Percentiles rank a stretch among this genome's conserved stretches.
phyloP scores from a whole-genome alignment of 1,140 invertebrate genomes.

The Drosophila seguyi region DNA sequence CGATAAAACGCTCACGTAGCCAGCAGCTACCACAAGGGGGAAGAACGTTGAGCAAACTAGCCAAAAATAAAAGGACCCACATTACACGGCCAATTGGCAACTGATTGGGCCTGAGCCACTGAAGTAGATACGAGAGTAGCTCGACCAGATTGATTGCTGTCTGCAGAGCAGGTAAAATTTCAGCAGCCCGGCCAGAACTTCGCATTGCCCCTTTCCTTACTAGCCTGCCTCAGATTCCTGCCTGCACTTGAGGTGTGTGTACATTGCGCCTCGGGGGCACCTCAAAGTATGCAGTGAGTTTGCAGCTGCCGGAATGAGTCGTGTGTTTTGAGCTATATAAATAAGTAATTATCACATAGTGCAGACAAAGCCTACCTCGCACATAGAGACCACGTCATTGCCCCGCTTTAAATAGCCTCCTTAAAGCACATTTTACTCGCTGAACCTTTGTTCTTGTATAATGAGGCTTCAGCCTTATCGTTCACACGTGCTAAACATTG shows the following conservation, averaged over 20 bases:
- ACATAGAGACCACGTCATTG: slow-evolving; percentile 3
- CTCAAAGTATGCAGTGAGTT: slow-evolving; percentile 44
- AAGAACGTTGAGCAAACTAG: slow-evolving; percentile 33
- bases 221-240: slow-evolving; percentile 17
- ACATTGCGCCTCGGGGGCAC: slow-evolving; percentile 19
- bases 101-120: slow-evolving; percentile 50
- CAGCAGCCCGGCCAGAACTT: not conserved
- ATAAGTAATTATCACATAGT: slow-evolving; percentile 68
- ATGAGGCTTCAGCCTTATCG: slow-evolving; percentile 33
- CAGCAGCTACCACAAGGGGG: slow-evolving; percentile 14
- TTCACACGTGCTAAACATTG: slow-evolving; percentile 19
- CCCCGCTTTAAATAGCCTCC: slow-evolving; percentile 48
- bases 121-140: slow-evolving; percentile 28
- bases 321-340: slow-evolving; percentile 57
- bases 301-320: slow-evolving; percentile 18
- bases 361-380: slow-evolving; percentile 26
- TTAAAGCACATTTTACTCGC: slow-evolving; percentile 48
- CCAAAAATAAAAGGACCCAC: slow-evolving; percentile 38
- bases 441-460: slow-evolving; percentile 49
- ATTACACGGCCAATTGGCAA: slow-evolving; percentile 64
- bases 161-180: slow-evolving; percentile 25
- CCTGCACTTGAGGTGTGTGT: slow-evolving; percentile 11
- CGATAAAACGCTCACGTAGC: slow-evolving; percentile 50
- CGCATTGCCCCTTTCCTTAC: not conserved
- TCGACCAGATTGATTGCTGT: slow-evolving; percentile 48